Evolutionary conservation across 2,113 vertebrate species (phyloP).

Genomic region (Mirza zaza): DNA sequence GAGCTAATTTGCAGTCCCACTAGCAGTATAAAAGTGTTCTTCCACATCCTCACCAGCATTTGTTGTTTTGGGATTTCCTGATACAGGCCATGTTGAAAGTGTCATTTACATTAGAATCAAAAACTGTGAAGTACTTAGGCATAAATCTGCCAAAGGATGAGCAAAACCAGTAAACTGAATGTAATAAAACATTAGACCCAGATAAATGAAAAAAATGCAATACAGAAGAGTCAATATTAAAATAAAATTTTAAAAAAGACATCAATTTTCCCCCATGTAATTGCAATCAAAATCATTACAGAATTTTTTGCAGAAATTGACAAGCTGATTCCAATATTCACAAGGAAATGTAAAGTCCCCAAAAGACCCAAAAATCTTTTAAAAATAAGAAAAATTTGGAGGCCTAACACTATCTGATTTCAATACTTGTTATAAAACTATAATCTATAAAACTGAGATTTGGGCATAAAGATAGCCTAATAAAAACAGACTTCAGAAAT

Average conservation of each 20-base stretch:
- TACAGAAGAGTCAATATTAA: neutral
- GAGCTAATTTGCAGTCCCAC: too few relatives aligned
- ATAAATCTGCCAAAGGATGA: neutral
- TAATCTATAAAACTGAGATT: neutral
- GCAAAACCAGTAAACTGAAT: neutral
- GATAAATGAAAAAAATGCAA: neutral
- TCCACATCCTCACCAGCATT: too few relatives aligned
- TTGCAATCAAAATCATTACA: neutral
- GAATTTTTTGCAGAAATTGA: neutral
- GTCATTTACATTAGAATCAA: neutral
- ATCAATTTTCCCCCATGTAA: neutral
- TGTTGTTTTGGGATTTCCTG: too few relatives aligned
- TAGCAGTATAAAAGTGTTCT: too few relatives aligned
- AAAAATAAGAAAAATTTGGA: neutral
- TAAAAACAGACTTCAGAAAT: neutral
- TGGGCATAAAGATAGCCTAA: neutral
- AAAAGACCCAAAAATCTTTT: neutral
- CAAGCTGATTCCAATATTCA: neutral
- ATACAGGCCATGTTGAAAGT: neutral
- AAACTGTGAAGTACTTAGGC: neutral
- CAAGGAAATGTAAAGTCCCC: neutral
- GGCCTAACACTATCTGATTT: neutral
- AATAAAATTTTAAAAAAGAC: too few relatives aligned
- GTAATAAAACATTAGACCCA: neutral
- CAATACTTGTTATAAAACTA: neutral